Conservation (phyloP, 2,797 vertebrate genomes). For the Antrozous pallidus region DNA sequence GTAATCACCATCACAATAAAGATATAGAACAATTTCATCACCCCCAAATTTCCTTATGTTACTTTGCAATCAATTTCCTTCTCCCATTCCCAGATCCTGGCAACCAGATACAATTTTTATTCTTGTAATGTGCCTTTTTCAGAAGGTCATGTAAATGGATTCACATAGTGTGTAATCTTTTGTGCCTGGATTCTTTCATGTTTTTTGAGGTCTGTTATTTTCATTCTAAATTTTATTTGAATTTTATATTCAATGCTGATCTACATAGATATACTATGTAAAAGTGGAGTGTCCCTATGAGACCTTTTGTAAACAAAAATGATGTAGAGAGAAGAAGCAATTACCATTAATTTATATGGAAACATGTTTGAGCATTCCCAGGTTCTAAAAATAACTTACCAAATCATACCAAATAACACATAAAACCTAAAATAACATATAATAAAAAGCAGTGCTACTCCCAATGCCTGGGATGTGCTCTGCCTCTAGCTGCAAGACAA, state of each 20-base stretch:
- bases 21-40: neutral
- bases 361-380: neutral
- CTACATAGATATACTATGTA: neutral
- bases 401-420: neutral
- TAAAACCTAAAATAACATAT: neutral
- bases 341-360: neutral
- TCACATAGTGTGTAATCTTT: neutral
- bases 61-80: neutral
- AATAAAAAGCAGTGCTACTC: neutral
- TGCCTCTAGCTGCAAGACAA: neutral
- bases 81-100: neutral
- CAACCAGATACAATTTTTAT: neutral
- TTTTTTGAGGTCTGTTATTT: neutral
- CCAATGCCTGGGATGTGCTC: neutral
- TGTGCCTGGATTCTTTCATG: neutral
- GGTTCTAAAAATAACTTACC: neutral
- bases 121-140: neutral
- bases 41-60: neutral
- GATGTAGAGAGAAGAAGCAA: neutral
- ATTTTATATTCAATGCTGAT: constrained; percentile 33
- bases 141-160: neutral
- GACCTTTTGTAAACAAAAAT: neutral
- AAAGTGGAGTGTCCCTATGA: neutral
- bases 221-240: neutral
- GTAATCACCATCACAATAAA: neutral